Evolutionary conservation across 2,888 invertebrate species (phyloP).

Genomic region (Acleris sparsana): DNA sequence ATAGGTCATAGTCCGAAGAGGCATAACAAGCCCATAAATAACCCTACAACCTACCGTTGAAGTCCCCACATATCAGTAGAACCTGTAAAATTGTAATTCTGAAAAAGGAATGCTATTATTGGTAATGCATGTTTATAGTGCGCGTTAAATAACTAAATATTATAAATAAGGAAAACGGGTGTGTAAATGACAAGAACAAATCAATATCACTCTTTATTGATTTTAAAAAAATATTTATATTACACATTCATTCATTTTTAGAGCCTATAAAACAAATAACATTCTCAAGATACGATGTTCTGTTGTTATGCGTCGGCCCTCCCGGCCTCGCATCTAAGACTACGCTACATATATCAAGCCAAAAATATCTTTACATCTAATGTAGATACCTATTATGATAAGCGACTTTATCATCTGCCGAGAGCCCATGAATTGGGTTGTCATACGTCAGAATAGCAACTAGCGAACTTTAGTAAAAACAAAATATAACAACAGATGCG

Average conservation of each 20-base stretch:
- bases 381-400: constrained; percentile 54
- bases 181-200: constrained; percentile 48
- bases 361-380: constrained; percentile 71
- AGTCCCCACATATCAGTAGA: too few species aligned
- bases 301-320: constrained; percentile 50
- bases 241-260: constrained; percentile 79
- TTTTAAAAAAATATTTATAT: constrained; percentile 83
- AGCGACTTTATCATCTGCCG: constrained; percentile 59
- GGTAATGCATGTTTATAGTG: too few species aligned
- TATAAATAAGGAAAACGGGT: neutral
- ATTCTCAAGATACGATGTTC: constrained; percentile 57
- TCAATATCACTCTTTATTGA: constrained; percentile 83
- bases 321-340: constrained; percentile 43
- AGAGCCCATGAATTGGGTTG: constrained; percentile 5
- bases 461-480: too few species aligned
- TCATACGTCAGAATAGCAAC: too few species aligned
- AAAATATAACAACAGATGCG: too few species aligned
- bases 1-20: too few species aligned
- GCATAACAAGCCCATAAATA: too few species aligned
- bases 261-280: constrained; percentile 75
- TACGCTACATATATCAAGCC: constrained; percentile 66
- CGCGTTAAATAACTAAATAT: neutral
- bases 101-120: too few species aligned
- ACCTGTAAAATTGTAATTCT: too few species aligned
- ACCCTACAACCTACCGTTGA: too few species aligned